Evolutionary conservation across 2,888 invertebrate species (phyloP).

Genomic region (Stegophylla sp.): DNA sequence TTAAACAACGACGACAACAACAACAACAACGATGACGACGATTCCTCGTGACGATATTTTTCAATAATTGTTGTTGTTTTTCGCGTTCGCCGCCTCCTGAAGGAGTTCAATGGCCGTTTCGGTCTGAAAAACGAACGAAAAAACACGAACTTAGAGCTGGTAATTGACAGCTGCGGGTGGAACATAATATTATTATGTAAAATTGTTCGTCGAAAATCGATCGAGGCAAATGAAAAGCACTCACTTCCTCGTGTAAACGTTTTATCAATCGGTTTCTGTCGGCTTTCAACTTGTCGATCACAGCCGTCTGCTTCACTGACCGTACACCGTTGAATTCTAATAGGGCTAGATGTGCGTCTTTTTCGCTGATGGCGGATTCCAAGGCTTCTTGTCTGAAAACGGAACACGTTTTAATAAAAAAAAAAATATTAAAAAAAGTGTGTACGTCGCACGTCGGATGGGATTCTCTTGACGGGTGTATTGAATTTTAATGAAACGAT

Average conservation of each 20-base stretch:
- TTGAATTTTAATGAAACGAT: too few species aligned
- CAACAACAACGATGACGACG: background rate
- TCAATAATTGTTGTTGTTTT: constrained; percentile 40
- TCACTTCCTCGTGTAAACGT: constrained; percentile 75
- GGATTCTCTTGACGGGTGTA: too few species aligned
- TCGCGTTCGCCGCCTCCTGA: constrained; percentile 56
- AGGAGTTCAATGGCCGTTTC: constrained; percentile 60
- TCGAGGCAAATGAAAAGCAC: constrained; percentile 1
- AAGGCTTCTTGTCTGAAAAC: constrained; percentile 79
- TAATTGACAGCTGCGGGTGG: too few species aligned
- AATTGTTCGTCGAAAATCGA: too few species aligned
- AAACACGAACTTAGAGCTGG: too few species aligned
- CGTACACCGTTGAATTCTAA: constrained; percentile 78
- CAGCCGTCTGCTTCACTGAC: constrained; percentile 71
- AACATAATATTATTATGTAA: too few species aligned
- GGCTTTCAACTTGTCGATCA: constrained; percentile 73
- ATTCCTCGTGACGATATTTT: background rate
- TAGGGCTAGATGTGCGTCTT: constrained; percentile 85
- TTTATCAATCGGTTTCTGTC: constrained; percentile 77
- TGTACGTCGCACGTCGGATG: too few species aligned
- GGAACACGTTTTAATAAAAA: background rate
- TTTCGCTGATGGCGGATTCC: constrained; percentile 83
- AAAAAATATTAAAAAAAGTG: too few species aligned
- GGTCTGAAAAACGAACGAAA: constrained; percentile 59
- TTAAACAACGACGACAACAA: constrained; percentile 20